phyloP scores from a whole-genome alignment of 2,888 invertebrate species.

The Seira ritae region DNA sequence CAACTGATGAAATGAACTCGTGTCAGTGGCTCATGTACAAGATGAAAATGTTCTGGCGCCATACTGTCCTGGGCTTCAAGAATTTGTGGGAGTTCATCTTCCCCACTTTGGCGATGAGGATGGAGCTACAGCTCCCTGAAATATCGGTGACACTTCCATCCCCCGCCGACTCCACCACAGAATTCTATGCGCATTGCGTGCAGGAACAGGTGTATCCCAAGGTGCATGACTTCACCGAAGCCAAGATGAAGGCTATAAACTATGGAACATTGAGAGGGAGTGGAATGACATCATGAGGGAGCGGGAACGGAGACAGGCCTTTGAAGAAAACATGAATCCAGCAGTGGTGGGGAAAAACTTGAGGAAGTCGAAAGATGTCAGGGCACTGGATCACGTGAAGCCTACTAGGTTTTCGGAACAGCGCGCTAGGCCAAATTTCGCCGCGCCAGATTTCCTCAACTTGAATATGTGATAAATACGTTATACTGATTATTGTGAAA shows the following conservation, averaged over 20 bases:
- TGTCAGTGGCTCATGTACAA: constrained; percentile 19
- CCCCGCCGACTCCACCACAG: constrained; percentile 65
- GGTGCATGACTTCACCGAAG: constrained; percentile 17
- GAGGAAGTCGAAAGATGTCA: constrained; percentile 7
- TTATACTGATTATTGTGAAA: no score
- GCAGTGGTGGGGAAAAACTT: neutral
- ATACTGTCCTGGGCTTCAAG: neutral
- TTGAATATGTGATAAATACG: no score
- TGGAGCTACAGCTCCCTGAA: constrained; percentile 56
- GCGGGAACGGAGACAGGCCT: neutral
- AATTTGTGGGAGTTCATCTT: constrained; percentile 36
- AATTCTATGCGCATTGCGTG: constrained; percentile 58
- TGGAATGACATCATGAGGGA: constrained; percentile 9
- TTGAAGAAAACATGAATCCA: no score
- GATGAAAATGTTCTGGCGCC: constrained; percentile 27
- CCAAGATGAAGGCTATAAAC: constrained; percentile 22
- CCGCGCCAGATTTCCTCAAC: no score
- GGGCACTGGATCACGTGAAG: constrained; percentile 28
- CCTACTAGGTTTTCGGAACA: constrained; percentile 12
- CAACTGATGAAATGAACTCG: constrained; percentile 26
- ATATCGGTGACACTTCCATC: constrained; percentile 67
- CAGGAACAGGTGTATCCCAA: constrained; percentile 52
- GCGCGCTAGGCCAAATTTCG: no score
- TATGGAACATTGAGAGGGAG: constrained; percentile 5
- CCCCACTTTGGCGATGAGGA: no score